phyloP scores from a whole-genome alignment of 1,140 invertebrate genomes.

The Intoshia linei region DNA sequence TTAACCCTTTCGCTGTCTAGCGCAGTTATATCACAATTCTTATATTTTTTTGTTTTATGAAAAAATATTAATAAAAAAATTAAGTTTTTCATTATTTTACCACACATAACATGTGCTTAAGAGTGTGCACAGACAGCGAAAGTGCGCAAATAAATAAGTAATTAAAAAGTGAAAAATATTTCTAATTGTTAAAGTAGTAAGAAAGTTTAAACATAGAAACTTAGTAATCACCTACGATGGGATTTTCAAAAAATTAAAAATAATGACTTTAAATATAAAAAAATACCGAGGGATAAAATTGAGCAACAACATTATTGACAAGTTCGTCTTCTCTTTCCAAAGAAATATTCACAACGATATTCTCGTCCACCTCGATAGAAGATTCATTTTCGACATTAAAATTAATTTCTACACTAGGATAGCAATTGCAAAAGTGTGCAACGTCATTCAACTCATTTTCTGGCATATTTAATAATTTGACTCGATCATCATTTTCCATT shows the following conservation, averaged over 20 bases:
- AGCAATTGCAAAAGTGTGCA: conserved; percentile 80
- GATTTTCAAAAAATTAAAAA: conserved; percentile 3
- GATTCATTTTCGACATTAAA: conserved; percentile 54
- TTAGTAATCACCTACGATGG: too few relatives aligned
- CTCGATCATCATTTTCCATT: conserved; percentile 64
- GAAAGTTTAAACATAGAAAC: neutral
- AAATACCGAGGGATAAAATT: conserved; percentile 61
- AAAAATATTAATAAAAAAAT: too few relatives aligned
- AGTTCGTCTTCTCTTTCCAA: conserved; percentile 81
- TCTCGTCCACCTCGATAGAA: conserved; percentile 28
- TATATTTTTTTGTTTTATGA: too few relatives aligned
- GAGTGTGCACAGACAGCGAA: too few relatives aligned
- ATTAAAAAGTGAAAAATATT: neutral
- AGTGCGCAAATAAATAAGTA: too few relatives aligned
- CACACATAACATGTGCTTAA: too few relatives aligned
- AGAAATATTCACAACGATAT: conserved; percentile 47
- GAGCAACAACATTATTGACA: conserved; percentile 74
- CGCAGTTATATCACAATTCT: too few relatives aligned
- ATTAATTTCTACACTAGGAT: conserved; percentile 82
- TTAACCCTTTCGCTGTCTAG: too few relatives aligned
- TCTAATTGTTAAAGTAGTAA: neutral
- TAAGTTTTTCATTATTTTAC: too few relatives aligned
- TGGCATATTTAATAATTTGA: conserved; percentile 43
- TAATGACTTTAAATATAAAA: conserved; percentile 3
- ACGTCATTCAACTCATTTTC: conserved; percentile 73